Percentiles rank a stretch among this genome's conserved stretches.
Conservation (phyloP, 2,888 invertebrate species). For the Ornithoptera priamus region DNA sequence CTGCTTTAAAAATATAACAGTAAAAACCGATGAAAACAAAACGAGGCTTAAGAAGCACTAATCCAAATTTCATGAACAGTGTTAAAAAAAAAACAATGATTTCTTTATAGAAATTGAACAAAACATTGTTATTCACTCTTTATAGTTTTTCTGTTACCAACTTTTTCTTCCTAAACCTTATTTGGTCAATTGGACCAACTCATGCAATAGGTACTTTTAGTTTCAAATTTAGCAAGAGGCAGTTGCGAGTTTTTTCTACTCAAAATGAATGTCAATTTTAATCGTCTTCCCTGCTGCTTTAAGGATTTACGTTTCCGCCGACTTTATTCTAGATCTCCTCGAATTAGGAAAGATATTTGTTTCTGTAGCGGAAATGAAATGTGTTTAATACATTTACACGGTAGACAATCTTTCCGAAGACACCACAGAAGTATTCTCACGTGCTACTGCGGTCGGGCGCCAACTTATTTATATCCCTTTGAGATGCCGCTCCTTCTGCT, state of each 20-base stretch:
- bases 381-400: background rate
- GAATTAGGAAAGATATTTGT: background rate
- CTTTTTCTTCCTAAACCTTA: too few species aligned
- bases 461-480: slow-evolving; percentile 63
- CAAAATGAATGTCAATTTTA: background rate
- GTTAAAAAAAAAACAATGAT: too few species aligned
- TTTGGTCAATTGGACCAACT: background rate
- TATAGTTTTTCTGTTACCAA: too few species aligned
- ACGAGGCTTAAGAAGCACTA: too few species aligned
- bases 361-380: background rate
- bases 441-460: slow-evolving; percentile 47
- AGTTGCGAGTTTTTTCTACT: background rate
- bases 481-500: slow-evolving; percentile 57
- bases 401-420: slow-evolving; percentile 6
- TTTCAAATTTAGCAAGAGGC: background rate
- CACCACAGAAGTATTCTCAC: background rate
- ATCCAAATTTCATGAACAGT: too few species aligned
- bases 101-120: too few species aligned
- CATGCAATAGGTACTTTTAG: background rate
- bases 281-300: background rate
- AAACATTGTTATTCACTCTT: too few species aligned
- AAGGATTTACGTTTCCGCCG: background rate
- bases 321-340: background rate
- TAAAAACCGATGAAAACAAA: too few species aligned
- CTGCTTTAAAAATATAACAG: too few species aligned